Conservation (phyloP, 2,797 vertebrate species). For the Loris lydekkerianus region DNA sequence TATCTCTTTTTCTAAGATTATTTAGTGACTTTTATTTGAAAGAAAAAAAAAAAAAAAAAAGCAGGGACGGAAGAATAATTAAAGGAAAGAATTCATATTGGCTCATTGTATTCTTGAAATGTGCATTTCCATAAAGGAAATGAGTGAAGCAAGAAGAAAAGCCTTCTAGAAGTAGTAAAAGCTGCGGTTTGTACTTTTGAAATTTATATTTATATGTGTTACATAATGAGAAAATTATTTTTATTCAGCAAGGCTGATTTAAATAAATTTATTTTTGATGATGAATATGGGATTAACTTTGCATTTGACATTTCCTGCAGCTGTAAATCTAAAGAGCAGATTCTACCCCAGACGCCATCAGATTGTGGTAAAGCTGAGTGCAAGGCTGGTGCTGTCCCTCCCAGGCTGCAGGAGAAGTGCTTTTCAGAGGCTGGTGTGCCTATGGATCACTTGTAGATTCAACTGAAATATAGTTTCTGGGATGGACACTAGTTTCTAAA, state of each 20-base stretch:
- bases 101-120: not conserved
- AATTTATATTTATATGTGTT: not conserved
- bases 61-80: not conserved
- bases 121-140: not conserved
- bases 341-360: not conserved
- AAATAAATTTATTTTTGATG: not conserved
- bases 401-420: not conserved
- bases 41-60: not conserved
- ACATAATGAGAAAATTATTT: not conserved
- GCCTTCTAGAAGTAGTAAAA: not conserved
- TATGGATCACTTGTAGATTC: not conserved
- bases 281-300: not conserved
- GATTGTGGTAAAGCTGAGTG: not conserved
- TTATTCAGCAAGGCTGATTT: not conserved
- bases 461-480: not conserved
- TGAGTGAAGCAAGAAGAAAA: not conserved
- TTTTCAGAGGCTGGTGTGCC: not conserved
- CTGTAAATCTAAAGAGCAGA: not conserved
- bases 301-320: not conserved
- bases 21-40: not conserved
- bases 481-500: not conserved
- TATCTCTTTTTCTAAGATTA: slow-evolving; percentile 9
- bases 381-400: fast-evolving
- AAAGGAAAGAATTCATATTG: not conserved
- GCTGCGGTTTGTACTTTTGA: not conserved